Evolutionary conservation across 2,113 vertebrate genomes (phyloP).

Genomic region (Engystomops pustulosus): DNA sequence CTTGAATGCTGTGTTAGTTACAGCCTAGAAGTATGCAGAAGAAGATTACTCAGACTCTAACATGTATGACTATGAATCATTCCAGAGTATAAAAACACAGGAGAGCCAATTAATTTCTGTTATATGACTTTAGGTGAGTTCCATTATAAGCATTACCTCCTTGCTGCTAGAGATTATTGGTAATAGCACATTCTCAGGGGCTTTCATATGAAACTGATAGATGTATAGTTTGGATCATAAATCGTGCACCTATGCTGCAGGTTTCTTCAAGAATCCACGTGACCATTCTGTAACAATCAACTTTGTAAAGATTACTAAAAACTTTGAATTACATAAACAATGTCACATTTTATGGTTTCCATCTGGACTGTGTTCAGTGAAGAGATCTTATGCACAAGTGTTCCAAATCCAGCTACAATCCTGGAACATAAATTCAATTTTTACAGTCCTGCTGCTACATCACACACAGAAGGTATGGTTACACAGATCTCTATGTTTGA

Average conservation of each 20-base stretch:
- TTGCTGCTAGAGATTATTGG: slow-evolving; percentile 3
- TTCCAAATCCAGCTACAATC: too few species aligned
- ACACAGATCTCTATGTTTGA: too few species aligned
- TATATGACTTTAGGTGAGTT: slow-evolving; percentile 1
- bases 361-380: too few species aligned
- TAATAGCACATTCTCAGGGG: background rate
- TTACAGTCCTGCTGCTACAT: too few species aligned
- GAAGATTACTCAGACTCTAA: slow-evolving; percentile 39
- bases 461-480: too few species aligned
- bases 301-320: background rate
- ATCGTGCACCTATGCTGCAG: background rate
- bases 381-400: too few species aligned
- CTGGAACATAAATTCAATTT: too few species aligned
- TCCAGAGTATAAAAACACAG: slow-evolving; percentile 31
- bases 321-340: too few species aligned
- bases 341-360: too few species aligned
- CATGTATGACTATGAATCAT: slow-evolving; percentile 42
- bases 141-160: slow-evolving; percentile 19
- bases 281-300: background rate
- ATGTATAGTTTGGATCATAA: background rate
- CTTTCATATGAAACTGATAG: background rate
- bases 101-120: slow-evolving; percentile 38
- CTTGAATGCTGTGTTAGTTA: slow-evolving; percentile 48
- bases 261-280: background rate
- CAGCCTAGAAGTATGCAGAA: slow-evolving; percentile 22